Conservation (phyloP, 1,140 invertebrate genomes). For the Achatina immaculata region DNA sequence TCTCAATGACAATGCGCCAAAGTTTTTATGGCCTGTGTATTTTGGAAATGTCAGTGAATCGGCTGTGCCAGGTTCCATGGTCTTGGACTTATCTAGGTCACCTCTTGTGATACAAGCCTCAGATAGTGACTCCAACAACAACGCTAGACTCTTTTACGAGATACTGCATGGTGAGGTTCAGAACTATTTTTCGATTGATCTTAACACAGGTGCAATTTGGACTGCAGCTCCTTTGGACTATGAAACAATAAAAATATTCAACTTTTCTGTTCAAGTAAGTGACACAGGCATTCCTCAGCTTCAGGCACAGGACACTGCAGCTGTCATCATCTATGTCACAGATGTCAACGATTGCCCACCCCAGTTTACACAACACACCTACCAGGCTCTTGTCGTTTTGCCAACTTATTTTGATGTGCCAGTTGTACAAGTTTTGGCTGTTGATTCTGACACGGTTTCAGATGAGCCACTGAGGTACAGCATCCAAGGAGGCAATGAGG, state of each 20-base stretch:
- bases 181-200: constrained; percentile 87
- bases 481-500: constrained; percentile 85
- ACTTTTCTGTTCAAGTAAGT: constrained; percentile 87
- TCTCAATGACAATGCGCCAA: constrained; percentile 86
- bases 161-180: constrained; percentile 83
- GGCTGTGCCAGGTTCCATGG: constrained; percentile 79
- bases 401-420: constrained; percentile 74
- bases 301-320: constrained; percentile 78
- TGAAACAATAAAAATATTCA: constrained; percentile 80
- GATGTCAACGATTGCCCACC: constrained; percentile 92
- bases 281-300: constrained; percentile 85
- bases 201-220: constrained; percentile 87
- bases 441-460: constrained; percentile 60
- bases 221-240: constrained; percentile 85
- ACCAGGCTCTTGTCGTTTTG: constrained; percentile 83
- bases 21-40: constrained; percentile 80
- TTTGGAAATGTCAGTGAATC: constrained; percentile 81
- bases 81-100: constrained; percentile 76
- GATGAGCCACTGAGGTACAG: constrained; percentile 74
- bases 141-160: constrained; percentile 86
- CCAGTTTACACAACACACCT: constrained; percentile 79
- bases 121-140: constrained; percentile 82
- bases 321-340: constrained; percentile 77
- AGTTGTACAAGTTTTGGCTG: constrained; percentile 56
- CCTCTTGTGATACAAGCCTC: constrained; percentile 84